These are phyloP conservation scores for Rhabdophis nuchalis DNA, from an alignment of 2,797 vertebrate species.

Conservation along the genomic window DNA sequence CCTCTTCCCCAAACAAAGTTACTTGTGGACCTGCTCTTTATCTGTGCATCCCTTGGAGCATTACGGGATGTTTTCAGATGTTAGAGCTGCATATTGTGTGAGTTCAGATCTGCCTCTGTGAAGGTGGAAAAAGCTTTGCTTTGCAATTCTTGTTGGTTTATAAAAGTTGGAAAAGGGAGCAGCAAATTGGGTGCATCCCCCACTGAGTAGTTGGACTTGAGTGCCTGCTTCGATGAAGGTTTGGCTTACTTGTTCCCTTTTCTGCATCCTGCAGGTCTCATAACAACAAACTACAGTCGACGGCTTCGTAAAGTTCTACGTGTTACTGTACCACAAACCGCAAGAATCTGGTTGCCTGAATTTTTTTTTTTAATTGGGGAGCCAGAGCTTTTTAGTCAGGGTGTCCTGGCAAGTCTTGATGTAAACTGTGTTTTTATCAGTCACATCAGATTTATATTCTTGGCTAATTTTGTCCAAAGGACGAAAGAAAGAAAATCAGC, in stretches of 20 bases:
- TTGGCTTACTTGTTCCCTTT: slow-evolving; percentile 83
- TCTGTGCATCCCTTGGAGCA: slow-evolving; percentile 42
- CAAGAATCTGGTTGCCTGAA: slow-evolving; percentile 81
- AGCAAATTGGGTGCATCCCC: slow-evolving; percentile 75
- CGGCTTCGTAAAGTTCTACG: slow-evolving; percentile 88
- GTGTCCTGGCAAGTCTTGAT: slow-evolving; percentile 74
- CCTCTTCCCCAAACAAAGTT: slow-evolving; percentile 41
- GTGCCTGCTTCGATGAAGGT: slow-evolving; percentile 72
- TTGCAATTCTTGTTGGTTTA: slow-evolving; percentile 28
- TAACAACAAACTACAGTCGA: slow-evolving; percentile 98
- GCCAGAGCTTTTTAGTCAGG: slow-evolving; percentile 78
- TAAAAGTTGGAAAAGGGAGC: slow-evolving; percentile 39
- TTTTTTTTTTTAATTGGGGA: slow-evolving; percentile 77
- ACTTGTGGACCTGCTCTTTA: slow-evolving; percentile 41
- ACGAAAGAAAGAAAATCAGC: slow-evolving; percentile 77
- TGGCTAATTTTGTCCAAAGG: slow-evolving; percentile 82
- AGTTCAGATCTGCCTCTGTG: slow-evolving; percentile 40
- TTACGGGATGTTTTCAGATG: slow-evolving; percentile 46
- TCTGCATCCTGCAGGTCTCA: slow-evolving; percentile 91
- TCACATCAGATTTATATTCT: slow-evolving; percentile 73
- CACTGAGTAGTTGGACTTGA: slow-evolving; percentile 63
- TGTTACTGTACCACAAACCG: slow-evolving; percentile 72
- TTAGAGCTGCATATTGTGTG: slow-evolving; percentile 43
- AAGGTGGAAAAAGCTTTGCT: slow-evolving; percentile 21
- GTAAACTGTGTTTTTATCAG: slow-evolving; percentile 78